Base-by-base conservation (phyloP, 2,888 invertebrate species). In the Caenorhabditis virilis region DNA sequence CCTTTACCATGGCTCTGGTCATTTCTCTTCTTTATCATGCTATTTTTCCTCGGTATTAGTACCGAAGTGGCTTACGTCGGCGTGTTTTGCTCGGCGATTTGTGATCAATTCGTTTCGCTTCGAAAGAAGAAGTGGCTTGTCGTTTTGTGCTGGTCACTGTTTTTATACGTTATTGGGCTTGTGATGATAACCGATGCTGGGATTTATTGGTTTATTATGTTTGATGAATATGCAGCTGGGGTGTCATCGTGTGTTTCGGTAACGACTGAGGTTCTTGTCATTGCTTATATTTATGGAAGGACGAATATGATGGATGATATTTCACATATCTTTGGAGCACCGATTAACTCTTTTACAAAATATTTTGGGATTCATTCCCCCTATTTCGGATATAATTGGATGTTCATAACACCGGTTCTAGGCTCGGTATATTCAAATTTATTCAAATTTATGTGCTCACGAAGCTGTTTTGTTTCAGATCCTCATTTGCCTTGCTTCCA, bases 11-110 rank as follows among this genome's bases (percentile, higher is more conserved):
- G 80, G 65, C 69, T 84, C 7, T 85, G 84, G 84, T 77, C 83
- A 1, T 75, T 83, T 15, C 72, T 84, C 2, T 84, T 84, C 74
- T 84, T 85, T 69, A 30, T 83, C 47, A 85, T 85, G 84, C 74
- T 84, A 23, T 84, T 83, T 69, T 78, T 83, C 15, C 74, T 84
- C n/a, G 84, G 84, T 27, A 74, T 85, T 50, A 71, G 72, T 47
- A 77, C 68, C 2, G 62, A 67, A 50, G 56, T 72, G 13, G 60
- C 52, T 11, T 48, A 57, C 23, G 67, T 57, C 35, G 48, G 55
- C 33, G 55, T 60, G 20, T 48, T 58, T 55, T 65, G 67, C 47
- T 73, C 78, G 9, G 72, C 77, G 9, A 52, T 78, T 16, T 67
- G 67, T 42, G 78, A 79, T 36, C 69, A 68, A 26, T 73, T 69